Percentiles rank a stretch among this genome's conserved stretches.
Conservation (phyloP, 2,113 vertebrate genomes). For the Monopterus albus region DNA sequence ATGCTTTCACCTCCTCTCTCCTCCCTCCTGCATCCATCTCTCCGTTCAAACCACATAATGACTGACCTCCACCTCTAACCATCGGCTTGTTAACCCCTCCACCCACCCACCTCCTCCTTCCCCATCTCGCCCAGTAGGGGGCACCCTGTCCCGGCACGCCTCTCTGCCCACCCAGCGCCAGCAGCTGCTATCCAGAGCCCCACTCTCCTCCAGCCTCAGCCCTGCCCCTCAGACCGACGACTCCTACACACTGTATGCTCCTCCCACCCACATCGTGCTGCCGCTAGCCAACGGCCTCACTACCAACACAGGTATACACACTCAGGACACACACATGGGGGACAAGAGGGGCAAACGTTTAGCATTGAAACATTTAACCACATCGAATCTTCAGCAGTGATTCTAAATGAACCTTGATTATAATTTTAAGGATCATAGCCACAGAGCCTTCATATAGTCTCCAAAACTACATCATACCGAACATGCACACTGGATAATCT, state of each 20-base stretch:
- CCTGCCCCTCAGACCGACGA: conserved; percentile 81
- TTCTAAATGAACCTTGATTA: too few species aligned
- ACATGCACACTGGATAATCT: too few species aligned
- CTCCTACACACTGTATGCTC: conserved; percentile 76
- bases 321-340: conserved; percentile 1
- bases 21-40: conserved; percentile 40
- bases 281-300: conserved; percentile 66
- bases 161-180: conserved; percentile 83
- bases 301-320: conserved; percentile 70
- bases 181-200: conserved; percentile 81
- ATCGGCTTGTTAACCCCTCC: conserved; percentile 54
- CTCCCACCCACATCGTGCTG: conserved; percentile 70
- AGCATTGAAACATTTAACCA: too few species aligned
- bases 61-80: conserved; percentile 64
- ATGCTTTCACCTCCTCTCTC: conserved; percentile 17
- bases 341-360: too few species aligned
- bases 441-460: too few species aligned
- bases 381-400: too few species aligned
- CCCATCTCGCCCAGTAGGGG: conserved; percentile 83
- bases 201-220: conserved; percentile 60
- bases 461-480: too few species aligned
- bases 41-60: conserved; percentile 47
- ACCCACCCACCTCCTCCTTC: neutral
- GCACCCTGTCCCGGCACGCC: conserved; percentile 84
- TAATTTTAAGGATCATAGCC: too few species aligned